A percentile compares a stretch with the other conserved stretches of the same genome.
Conservation (phyloP, 2,888 invertebrate genomes). For the Emesis furor region DNA sequence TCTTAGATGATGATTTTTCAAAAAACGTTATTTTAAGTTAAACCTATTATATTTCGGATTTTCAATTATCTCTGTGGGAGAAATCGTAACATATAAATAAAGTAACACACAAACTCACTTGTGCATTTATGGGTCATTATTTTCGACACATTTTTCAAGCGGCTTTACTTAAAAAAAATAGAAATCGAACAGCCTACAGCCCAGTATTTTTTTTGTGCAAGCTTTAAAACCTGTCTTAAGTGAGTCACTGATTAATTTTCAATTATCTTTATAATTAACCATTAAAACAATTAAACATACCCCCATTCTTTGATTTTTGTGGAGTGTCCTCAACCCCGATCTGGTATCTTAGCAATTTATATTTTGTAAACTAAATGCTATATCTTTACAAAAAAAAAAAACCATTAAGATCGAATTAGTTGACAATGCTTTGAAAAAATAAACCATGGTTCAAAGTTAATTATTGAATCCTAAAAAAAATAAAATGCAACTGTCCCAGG, state of each 20-base stretch:
- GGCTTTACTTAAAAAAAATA: too few relatives aligned
- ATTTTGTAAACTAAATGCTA: background rate
- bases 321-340: background rate
- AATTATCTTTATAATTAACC: background rate
- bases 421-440: slow-evolving; percentile 1
- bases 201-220: too few relatives aligned
- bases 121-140: too few relatives aligned
- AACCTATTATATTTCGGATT: too few relatives aligned
- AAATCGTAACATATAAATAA: too few relatives aligned
- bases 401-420: background rate
- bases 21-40: too few relatives aligned
- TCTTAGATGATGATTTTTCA: too few relatives aligned
- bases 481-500: background rate
- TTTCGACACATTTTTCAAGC: too few relatives aligned
- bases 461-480: background rate
- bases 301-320: background rate
- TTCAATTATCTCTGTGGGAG: too few relatives aligned
- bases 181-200: too few relatives aligned
- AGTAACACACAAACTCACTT: too few relatives aligned
- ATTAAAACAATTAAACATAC: background rate
- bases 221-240: background rate
- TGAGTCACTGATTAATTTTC: background rate
- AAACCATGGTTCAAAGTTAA: background rate
- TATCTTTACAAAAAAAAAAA: background rate
- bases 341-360: slow-evolving; percentile 5